Evolutionary conservation across 2,113 vertebrate species (phyloP).

Genomic region (Antigone vipio): DNA sequence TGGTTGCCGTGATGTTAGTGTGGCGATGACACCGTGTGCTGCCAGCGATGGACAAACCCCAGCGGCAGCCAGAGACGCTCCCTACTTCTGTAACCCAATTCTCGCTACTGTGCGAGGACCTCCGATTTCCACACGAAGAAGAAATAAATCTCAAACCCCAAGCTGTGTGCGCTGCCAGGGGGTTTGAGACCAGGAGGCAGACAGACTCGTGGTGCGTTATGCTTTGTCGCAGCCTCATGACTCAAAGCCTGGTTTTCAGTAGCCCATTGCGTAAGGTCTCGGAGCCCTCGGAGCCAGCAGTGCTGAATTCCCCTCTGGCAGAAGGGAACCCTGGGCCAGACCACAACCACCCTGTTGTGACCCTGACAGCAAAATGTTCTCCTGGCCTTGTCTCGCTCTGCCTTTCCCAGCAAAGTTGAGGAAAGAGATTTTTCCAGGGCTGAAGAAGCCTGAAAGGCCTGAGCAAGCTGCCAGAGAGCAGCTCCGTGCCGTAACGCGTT

Average conservation of each 20-base stretch:
- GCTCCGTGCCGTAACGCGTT: not conserved
- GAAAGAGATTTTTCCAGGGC: not conserved
- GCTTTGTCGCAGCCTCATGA: not conserved
- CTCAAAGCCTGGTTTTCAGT: not conserved
- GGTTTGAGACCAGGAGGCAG: not conserved
- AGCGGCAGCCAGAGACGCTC: not conserved
- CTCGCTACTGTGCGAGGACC: accelerated
- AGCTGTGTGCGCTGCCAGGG: not conserved
- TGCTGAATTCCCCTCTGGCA: not conserved
- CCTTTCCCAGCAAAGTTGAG: not conserved
- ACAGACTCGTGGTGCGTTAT: accelerated
- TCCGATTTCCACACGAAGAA: not conserved
- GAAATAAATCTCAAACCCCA: too few species aligned
- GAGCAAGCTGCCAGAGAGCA: not conserved
- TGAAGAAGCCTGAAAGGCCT: not conserved
- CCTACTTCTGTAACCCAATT: not conserved
- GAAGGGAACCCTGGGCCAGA: not conserved
- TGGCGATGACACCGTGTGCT: accelerated
- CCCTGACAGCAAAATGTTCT: accelerated
- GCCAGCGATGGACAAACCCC: not conserved
- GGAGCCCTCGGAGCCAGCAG: not conserved
- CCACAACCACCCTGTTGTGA: not conserved
- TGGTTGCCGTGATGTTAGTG: not conserved
- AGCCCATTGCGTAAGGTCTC: not conserved
- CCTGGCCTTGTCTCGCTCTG: not conserved